Percentiles rank a stretch among this genome's conserved stretches.
phyloP scores from a whole-genome alignment of 2,113 vertebrate species.

The Psittacara wagleri region DNA sequence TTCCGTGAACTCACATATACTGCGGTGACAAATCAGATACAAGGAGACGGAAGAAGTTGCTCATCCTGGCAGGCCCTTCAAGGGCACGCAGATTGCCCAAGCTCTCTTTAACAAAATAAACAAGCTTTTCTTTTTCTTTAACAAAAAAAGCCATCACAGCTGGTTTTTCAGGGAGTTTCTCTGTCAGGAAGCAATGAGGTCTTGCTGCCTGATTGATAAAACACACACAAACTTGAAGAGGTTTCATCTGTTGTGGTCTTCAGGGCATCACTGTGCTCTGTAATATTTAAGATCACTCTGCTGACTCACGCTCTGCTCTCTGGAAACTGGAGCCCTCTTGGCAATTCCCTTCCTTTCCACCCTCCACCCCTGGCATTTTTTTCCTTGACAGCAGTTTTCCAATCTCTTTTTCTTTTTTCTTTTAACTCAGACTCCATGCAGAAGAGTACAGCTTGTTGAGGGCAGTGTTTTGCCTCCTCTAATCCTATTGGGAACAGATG shows the following conservation, averaged over 20 bases:
- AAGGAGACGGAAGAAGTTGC: neutral
- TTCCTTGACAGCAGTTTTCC: neutral
- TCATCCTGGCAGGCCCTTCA: neutral
- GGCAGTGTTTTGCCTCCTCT: neutral
- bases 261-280: neutral
- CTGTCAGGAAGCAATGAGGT: neutral
- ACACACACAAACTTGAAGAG: conserved; percentile 41
- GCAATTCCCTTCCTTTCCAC: neutral
- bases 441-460: neutral
- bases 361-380: neutral
- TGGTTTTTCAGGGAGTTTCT: conserved; percentile 36
- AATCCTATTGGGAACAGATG: neutral
- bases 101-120: neutral
- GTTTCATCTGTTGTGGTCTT: conserved; percentile 34
- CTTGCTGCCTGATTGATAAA: conserved; percentile 61
- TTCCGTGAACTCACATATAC: neutral
- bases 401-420: neutral
- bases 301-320: conserved; percentile 54
- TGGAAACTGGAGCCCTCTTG: neutral
- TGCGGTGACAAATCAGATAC: neutral
- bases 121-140: neutral
- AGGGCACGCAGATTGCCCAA: neutral
- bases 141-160: neutral
- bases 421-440: neutral
- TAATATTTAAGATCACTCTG: neutral